A percentile compares a stretch with the other conserved stretches of the same genome.
phyloP scores from a whole-genome alignment of 2,888 invertebrate genomes.

The Clanis bilineata region DNA sequence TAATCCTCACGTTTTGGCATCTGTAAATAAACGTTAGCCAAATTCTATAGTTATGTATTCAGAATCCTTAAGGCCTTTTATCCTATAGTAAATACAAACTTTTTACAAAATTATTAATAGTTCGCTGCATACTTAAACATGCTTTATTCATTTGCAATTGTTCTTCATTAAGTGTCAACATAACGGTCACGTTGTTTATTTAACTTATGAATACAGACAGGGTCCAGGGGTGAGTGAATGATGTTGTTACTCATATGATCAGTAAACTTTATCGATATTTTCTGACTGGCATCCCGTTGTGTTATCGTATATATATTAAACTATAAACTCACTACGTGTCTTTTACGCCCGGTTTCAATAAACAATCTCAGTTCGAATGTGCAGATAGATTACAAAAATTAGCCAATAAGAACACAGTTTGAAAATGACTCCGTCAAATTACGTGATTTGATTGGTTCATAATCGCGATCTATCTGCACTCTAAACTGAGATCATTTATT shows the following conservation, averaged over 20 bases:
- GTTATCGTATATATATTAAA: no score
- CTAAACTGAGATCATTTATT: no score
- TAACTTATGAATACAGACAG: conserved; percentile 37
- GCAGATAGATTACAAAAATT: no score
- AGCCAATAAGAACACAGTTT: no score
- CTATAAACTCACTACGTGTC: no score
- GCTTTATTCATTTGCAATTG: background rate
- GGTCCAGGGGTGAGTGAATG: conserved; percentile 56
- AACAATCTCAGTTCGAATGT: no score
- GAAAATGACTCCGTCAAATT: no score
- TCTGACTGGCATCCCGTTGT: conserved; percentile 31
- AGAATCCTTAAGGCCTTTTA: background rate
- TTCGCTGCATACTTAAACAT: background rate
- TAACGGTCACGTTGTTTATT: conserved; percentile 42
- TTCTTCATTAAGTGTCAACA: conserved; percentile 37
- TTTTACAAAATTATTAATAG: background rate
- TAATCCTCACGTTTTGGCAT: background rate
- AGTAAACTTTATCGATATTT: conserved; percentile 56
- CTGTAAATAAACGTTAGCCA: conserved; percentile 1
- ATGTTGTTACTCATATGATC: conserved; percentile 56
- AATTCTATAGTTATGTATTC: background rate
- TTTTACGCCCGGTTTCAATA: no score
- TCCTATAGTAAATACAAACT: background rate
- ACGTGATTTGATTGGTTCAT: no score
- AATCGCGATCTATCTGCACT: no score